Percentiles rank a stretch among this genome's conserved stretches.
phyloP scores from a whole-genome alignment of 1,140 invertebrate species.

The Heliconius eleuchia region DNA sequence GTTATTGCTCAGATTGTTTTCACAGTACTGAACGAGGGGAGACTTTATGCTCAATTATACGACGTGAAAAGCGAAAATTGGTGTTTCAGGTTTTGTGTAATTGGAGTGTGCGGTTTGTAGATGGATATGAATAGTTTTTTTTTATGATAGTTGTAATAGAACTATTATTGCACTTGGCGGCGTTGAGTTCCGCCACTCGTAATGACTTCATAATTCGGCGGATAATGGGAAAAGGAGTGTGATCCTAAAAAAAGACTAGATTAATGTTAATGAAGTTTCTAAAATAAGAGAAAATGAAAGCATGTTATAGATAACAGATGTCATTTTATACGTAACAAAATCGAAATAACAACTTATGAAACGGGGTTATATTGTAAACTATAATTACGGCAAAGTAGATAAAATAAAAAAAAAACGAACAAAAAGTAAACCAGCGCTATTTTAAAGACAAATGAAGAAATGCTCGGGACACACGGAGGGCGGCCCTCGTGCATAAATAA shows the following conservation, averaged over 20 bases:
- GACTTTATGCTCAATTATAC: slow-evolving; percentile 25
- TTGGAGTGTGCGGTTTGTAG: neutral
- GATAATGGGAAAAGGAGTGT: too few species aligned
- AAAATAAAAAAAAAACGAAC: slow-evolving; percentile 50
- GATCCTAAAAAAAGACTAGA: too few species aligned
- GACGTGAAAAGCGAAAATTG: slow-evolving; percentile 20
- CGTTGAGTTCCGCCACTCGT: too few species aligned
- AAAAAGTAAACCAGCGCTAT: slow-evolving; percentile 48
- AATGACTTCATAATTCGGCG: too few species aligned
- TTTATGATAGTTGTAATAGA: too few species aligned
- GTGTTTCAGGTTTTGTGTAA: neutral
- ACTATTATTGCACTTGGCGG: too few species aligned
- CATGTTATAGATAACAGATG: neutral
- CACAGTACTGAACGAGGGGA: slow-evolving; percentile 22
- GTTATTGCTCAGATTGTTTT: slow-evolving; percentile 47
- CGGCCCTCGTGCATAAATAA: slow-evolving; percentile 74
- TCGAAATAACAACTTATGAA: slow-evolving; percentile 8
- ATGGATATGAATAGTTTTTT: neutral
- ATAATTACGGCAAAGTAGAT: slow-evolving; percentile 62
- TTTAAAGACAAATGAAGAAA: slow-evolving; percentile 74
- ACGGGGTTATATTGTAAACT: slow-evolving; percentile 51
- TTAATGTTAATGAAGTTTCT: too few species aligned
- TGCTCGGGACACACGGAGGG: slow-evolving; percentile 59
- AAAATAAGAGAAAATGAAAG: neutral
- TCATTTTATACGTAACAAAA: slow-evolving; percentile 3